Evolutionary conservation across 2,888 invertebrate genomes (phyloP).

Genomic region (Ernsta delagoae): DNA sequence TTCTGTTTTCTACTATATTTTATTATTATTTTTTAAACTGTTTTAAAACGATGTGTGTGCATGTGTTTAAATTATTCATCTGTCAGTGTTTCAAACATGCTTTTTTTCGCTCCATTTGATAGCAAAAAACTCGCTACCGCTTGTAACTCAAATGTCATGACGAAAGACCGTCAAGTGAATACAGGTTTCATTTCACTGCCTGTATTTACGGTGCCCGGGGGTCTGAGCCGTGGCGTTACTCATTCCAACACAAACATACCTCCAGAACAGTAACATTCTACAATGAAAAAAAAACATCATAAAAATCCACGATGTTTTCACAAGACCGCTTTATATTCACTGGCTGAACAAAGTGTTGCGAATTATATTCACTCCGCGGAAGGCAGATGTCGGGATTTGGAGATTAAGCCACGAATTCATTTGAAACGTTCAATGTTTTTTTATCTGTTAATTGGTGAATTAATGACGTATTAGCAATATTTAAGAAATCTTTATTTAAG

Average conservation of each 20-base stretch:
- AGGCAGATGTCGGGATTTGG: conserved; percentile 23
- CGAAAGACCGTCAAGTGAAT: conserved; percentile 33
- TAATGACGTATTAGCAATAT: too few species aligned
- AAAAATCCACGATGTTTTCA: conserved; percentile 32
- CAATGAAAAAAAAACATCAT: conserved; percentile 33
- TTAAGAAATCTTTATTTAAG: too few species aligned
- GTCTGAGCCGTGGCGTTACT: conserved; percentile 29
- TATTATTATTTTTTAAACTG: too few species aligned
- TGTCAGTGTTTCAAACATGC: too few species aligned
- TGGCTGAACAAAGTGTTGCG: conserved; percentile 28
- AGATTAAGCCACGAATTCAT: conserved; percentile 17
- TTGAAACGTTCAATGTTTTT: conserved; percentile 9
- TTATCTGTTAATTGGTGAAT: conserved; percentile 11
- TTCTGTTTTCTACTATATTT: too few species aligned
- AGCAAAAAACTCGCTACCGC: conserved; percentile 6
- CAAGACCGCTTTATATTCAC: conserved; percentile 32
- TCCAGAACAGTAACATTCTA: conserved; percentile 31
- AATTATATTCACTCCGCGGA: conserved; percentile 26
- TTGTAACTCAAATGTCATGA: conserved; percentile 9
- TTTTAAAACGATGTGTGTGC: too few species aligned
- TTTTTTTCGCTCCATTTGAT: too few species aligned
- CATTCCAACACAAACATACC: conserved; percentile 29
- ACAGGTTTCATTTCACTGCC: conserved; percentile 33
- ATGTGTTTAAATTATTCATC: too few species aligned
- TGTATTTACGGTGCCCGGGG: conserved; percentile 31